Evolutionary conservation across 1,140 invertebrate species (phyloP).

Genomic region (Hirudo medicinalis): DNA sequence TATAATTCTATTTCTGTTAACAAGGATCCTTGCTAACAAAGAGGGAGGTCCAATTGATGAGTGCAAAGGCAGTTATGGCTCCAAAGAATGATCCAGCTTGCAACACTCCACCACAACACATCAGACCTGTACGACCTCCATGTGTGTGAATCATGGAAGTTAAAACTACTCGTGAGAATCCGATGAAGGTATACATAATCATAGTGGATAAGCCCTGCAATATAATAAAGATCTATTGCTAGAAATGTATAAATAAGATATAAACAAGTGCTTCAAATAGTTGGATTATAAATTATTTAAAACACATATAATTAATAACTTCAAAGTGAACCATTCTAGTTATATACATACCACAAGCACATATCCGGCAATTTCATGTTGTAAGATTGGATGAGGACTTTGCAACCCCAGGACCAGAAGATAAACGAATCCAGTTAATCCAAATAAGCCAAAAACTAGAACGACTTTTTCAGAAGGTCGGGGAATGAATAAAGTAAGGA

Average conservation of each 20-base stretch:
- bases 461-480: slow-evolving; percentile 4
- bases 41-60: too few relatives aligned
- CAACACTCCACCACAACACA: slow-evolving; percentile 8
- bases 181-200: not conserved
- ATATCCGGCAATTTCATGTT: not conserved
- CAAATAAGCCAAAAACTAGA: not conserved
- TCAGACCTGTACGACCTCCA: slow-evolving; percentile 3
- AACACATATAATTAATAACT: not conserved
- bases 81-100: slow-evolving; percentile 12
- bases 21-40: too few relatives aligned
- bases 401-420: not conserved
- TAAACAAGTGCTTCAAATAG: too few relatives aligned
- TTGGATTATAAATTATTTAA: not conserved
- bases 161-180: not conserved
- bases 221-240: not conserved
- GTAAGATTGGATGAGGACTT: slow-evolving; percentile 17
- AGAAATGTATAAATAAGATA: too few relatives aligned
- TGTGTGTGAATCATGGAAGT: slow-evolving; percentile 10
- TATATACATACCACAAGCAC: slow-evolving; percentile 9
- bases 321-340: too few relatives aligned
- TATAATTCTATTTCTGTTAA: too few relatives aligned
- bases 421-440: not conserved
- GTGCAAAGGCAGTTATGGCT: not conserved
- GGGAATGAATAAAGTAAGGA: not conserved
- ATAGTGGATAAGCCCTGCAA: slow-evolving; percentile 15